Percentiles rank a stretch among this genome's conserved stretches.
Evolutionary conservation across 2,113 vertebrate genomes (phyloP).

Genomic region (Ochotona princeps): DNA sequence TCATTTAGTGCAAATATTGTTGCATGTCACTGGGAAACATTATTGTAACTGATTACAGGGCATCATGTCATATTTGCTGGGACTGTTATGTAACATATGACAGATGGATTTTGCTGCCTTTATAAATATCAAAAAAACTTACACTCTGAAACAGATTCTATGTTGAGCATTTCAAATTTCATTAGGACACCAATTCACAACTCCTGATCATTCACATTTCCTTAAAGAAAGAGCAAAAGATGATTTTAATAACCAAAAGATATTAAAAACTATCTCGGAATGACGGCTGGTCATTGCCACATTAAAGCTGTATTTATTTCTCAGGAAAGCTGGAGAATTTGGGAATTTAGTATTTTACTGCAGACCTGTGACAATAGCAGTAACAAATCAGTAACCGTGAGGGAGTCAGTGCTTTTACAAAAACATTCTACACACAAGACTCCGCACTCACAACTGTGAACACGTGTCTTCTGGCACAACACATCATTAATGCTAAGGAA

Average conservation of each 20-base stretch:
- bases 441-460: constrained; percentile 22
- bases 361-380: not conserved
- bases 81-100: not conserved
- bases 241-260: constrained; percentile 16
- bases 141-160: constrained; percentile 32
- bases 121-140: constrained; percentile 6
- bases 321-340: not conserved
- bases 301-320: constrained; percentile 29
- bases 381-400: constrained; percentile 13
- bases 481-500: not conserved
- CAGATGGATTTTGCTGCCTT: not conserved
- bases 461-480: not conserved
- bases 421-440: not conserved
- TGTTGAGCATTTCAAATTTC: constrained; percentile 7
- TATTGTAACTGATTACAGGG: constrained; percentile 10
- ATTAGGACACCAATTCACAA: not conserved
- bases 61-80: not conserved
- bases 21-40: constrained; percentile 45
- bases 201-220: not conserved
- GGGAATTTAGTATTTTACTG: constrained; percentile 2
- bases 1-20: constrained; percentile 32
- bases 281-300: not conserved
- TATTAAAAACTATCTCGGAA: not conserved
- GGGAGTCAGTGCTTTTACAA: not conserved
- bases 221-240: constrained; percentile 28